A percentile compares a stretch with the other conserved stretches of the same genome.
Evolutionary conservation across 1,140 invertebrate genomes (phyloP).

Genomic region (Drosophila santomea): DNA sequence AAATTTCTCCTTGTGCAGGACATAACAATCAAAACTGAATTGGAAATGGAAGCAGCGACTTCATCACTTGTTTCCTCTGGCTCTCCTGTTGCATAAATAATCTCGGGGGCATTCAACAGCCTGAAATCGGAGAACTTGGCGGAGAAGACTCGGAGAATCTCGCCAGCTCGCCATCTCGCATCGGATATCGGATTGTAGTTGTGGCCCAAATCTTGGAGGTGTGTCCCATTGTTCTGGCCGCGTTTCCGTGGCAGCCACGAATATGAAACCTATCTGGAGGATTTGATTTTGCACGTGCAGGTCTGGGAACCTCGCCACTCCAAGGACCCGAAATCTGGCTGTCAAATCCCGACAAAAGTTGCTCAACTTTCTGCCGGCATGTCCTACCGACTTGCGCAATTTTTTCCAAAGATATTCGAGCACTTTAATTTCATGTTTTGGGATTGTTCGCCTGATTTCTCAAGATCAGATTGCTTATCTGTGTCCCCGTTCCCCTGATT

Average conservation of each 20-base stretch:
- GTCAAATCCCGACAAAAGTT: slow-evolving; percentile 66
- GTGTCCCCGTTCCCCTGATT: slow-evolving; percentile 46
- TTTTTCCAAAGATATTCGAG: slow-evolving; percentile 61
- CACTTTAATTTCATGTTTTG: slow-evolving; percentile 82
- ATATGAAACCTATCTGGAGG: slow-evolving; percentile 71
- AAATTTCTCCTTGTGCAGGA: slow-evolving; percentile 41
- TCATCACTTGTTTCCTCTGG: slow-evolving; percentile 83
- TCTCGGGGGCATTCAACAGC: slow-evolving; percentile 42
- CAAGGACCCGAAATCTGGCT: slow-evolving; percentile 5
- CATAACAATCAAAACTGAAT: slow-evolving; percentile 71
- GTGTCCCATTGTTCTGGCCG: slow-evolving; percentile 71
- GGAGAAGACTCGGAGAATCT: slow-evolving; percentile 8
- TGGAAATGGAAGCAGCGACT: slow-evolving; percentile 82
- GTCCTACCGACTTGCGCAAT: slow-evolving; percentile 65
- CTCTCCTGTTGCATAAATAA: slow-evolving; percentile 76
- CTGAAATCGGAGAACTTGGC: slow-evolving; percentile 63
- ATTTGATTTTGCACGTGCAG: slow-evolving; percentile 72
- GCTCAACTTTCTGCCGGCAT: slow-evolving; percentile 78
- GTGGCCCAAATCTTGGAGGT: slow-evolving; percentile 62
- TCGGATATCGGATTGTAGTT: slow-evolving; percentile 69
- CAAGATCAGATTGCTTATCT: slow-evolving; percentile 80
- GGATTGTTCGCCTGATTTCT: slow-evolving; percentile 79
- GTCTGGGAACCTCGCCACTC: slow-evolving; percentile 62
- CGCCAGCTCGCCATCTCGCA: slow-evolving; percentile 5
- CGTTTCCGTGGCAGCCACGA: slow-evolving; percentile 71